Base-by-base conservation (phyloP, 2,888 invertebrate species). In the Conistra vaccinii region DNA sequence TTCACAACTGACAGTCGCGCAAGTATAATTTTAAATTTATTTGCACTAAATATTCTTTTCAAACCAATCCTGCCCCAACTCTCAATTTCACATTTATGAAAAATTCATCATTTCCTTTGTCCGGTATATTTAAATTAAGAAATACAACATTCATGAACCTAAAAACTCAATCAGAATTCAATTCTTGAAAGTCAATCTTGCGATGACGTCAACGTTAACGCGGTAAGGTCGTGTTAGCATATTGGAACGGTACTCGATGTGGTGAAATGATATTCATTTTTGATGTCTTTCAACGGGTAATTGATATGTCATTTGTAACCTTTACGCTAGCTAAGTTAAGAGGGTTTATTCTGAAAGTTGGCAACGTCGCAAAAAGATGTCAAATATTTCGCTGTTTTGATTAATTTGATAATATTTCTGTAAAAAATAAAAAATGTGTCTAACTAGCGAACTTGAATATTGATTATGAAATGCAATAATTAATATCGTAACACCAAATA, bases 141-240 rank as follows among this genome's bases (percentile, higher is more conserved):
- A 20, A 42, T 63, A 65, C 29, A 78, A 67, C 42, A 70, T 84
- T 76, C 53, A 72, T 84, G 58, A 66, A 72, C 35, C 39, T 48
- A 70, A 69, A 69, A 73, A 74, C 57, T 51, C 62, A 60, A 81
- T 73, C 39, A 68, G 17, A 84, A 69, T 84, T 69, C 39, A 65
- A 71, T 80, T 63, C 35, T 62, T 67, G 48, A 55, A 35, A 29
- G 29, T 75, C 66, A 67, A 69, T 63, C 67, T 53, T 58, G 26
- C 32, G 20, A 60, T 75, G 80, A 68, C 80, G 58, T 68, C 66
- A 70, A 55, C 48, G n/a, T 65, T 39, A 57, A 14, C 51, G 23
- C 23, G 14, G 39, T n/a, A 45, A 74, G 58, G 61, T 80, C 69
- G 29, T 20, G 39, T 69, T 65, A 35, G 61, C 32, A 73, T 76